Conservation (phyloP, 1,140 invertebrate genomes). For the Pygmarrhopalites habei region DNA sequence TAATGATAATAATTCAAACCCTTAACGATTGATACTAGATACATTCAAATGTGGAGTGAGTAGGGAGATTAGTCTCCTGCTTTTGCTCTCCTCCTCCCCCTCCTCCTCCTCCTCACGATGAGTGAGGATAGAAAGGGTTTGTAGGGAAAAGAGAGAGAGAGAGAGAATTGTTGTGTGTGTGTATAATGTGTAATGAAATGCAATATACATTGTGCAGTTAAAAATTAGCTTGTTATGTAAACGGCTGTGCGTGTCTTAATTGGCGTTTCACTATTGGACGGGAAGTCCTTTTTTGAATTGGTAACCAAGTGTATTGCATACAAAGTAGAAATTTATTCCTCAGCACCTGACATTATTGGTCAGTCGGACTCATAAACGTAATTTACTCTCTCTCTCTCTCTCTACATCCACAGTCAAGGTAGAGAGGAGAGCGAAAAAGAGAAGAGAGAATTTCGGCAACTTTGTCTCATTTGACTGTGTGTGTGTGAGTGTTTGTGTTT, state of each 20-base stretch:
- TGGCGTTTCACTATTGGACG: not conserved
- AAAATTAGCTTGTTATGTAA: constrained; percentile 15
- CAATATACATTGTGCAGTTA: not conserved
- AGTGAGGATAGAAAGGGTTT: too few relatives aligned
- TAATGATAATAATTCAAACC: constrained; percentile 11
- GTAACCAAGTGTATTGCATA: constrained; percentile 9
- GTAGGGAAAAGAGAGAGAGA: too few relatives aligned
- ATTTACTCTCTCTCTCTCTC: not conserved
- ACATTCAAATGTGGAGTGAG: not conserved
- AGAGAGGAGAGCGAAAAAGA: too few relatives aligned
- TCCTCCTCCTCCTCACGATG: too few relatives aligned
- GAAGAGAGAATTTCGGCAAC: too few relatives aligned
- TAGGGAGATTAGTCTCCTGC: too few relatives aligned
- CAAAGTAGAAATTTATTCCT: constrained; percentile 14
- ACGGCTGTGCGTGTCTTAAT: constrained; percentile 12
- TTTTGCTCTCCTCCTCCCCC: not conserved
- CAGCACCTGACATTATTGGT: constrained; percentile 12
- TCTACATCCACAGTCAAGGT: too few relatives aligned
- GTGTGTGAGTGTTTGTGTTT: too few relatives aligned
- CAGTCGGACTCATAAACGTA: constrained; percentile 4
- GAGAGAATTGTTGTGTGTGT: too few relatives aligned
- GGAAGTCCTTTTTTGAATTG: constrained; percentile 9
- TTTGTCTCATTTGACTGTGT: too few relatives aligned
- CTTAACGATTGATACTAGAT: not conserved
- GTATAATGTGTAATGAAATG: not conserved